phyloP scores from a whole-genome alignment of 2,113 vertebrate genomes.

The Burhinus bistriatus region DNA sequence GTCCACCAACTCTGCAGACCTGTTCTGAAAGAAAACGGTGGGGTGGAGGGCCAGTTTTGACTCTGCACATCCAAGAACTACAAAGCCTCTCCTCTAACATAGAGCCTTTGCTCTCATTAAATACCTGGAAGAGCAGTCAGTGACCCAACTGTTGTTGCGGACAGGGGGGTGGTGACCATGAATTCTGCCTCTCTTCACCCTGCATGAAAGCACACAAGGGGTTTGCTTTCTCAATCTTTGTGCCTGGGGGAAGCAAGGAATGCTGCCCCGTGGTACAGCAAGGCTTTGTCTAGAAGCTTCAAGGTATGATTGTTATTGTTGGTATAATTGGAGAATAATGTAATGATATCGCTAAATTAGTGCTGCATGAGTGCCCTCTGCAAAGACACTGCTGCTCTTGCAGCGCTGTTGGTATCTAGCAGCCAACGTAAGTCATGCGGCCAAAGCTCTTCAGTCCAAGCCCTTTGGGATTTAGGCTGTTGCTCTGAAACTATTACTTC shows the following conservation, averaged over 20 bases:
- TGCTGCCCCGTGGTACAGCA: not conserved
- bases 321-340: constrained; percentile 27
- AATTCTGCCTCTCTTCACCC: not conserved
- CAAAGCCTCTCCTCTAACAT: not conserved
- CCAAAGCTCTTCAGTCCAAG: not conserved
- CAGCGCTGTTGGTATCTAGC: not conserved
- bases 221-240: not conserved
- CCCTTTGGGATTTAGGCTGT: not conserved
- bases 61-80: not conserved
- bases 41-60: not conserved
- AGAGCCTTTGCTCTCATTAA: not conserved
- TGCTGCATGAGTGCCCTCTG: not conserved
- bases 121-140: not conserved
- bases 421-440: accelerated
- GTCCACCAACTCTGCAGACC: not conserved
- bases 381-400: not conserved
- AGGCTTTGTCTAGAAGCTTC: not conserved
- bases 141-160: not conserved
- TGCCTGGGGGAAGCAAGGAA: not conserved
- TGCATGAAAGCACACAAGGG: not conserved
- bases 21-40: not conserved
- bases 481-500: not conserved
- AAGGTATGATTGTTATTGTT: not conserved
- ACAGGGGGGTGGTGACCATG: not conserved
- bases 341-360: not conserved